Conservation (phyloP, 1,140 invertebrate species). For the Drosophila albomicans region DNA sequence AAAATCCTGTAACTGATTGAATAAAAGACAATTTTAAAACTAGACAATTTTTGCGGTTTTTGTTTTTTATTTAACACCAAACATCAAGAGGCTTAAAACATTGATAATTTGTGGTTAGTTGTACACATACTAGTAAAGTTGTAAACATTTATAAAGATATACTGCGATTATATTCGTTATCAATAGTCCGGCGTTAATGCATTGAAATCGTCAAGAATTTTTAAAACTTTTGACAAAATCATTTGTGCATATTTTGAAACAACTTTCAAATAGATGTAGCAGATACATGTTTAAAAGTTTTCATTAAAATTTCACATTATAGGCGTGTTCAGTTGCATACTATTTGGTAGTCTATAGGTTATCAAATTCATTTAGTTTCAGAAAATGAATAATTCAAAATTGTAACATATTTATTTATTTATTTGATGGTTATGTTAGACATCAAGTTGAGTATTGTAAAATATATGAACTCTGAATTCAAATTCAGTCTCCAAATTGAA, state of each 20-base stretch:
- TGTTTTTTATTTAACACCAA: conserved; percentile 47
- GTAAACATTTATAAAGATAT: conserved; percentile 54
- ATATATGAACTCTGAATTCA: conserved; percentile 12
- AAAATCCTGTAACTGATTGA: conserved; percentile 12
- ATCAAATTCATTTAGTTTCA: conserved; percentile 10
- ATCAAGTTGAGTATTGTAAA: conserved; percentile 28
- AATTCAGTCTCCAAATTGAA: conserved; percentile 20
- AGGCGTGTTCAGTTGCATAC: conserved; percentile 7
- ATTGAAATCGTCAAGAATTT: conserved; percentile 19
- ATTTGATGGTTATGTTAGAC: conserved; percentile 32
- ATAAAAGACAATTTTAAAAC: conserved; percentile 22
- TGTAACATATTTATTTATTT: conserved; percentile 1
- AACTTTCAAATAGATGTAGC: background rate
- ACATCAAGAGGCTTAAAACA: conserved; percentile 55
- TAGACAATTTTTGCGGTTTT: conserved; percentile 5
- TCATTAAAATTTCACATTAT: background rate
- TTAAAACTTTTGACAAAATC: conserved; percentile 11
- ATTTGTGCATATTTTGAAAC: background rate
- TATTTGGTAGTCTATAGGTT: conserved; percentile 10
- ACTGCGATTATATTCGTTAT: conserved; percentile 18
- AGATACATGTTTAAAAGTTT: background rate
- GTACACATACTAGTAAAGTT: conserved; percentile 22
- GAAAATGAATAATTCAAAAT: conserved; percentile 9
- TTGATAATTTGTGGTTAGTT: conserved; percentile 46
- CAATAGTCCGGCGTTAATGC: background rate